Percentiles rank a stretch among this genome's conserved stretches.
phyloP scores from a whole-genome alignment of 2,113 vertebrate species.

The Pomatostomus ruficeps region DNA sequence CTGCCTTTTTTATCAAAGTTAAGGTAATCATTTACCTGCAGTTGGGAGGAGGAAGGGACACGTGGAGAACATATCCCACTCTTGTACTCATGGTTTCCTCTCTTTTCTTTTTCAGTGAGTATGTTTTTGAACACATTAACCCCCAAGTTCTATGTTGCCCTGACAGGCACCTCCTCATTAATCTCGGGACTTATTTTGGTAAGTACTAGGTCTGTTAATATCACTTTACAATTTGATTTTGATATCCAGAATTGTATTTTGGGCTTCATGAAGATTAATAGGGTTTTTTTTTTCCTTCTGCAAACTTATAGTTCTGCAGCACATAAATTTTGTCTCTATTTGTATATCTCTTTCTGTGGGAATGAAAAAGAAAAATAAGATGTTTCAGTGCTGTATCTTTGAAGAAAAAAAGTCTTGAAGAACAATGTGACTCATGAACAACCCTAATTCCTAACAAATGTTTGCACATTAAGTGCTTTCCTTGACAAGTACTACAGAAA shows the following conservation, averaged over 20 bases:
- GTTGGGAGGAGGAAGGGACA: background rate
- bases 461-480: background rate
- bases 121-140: constrained; percentile 99
- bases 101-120: constrained; percentile 83
- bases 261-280: background rate
- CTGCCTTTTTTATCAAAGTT: background rate
- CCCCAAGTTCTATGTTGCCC: constrained; percentile 97
- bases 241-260: background rate
- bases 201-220: constrained; percentile 68
- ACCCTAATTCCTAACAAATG: background rate
- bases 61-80: background rate
- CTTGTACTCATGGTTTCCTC: constrained; percentile 52
- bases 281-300: background rate
- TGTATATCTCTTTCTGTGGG: background rate
- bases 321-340: background rate
- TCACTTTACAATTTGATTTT: background rate
- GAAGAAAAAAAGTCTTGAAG: background rate
- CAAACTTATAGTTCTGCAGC: background rate
- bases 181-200: constrained; percentile 99
- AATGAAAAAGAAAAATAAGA: background rate
- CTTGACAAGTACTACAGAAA: background rate
- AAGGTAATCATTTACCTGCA: background rate
- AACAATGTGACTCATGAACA: background rate
- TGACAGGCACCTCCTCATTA: constrained; percentile 96
- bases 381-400: background rate